A percentile compares a stretch with the other conserved stretches of the same genome.
Conservation (phyloP, 1,140 invertebrate genomes). For the Meteorus sp. region DNA sequence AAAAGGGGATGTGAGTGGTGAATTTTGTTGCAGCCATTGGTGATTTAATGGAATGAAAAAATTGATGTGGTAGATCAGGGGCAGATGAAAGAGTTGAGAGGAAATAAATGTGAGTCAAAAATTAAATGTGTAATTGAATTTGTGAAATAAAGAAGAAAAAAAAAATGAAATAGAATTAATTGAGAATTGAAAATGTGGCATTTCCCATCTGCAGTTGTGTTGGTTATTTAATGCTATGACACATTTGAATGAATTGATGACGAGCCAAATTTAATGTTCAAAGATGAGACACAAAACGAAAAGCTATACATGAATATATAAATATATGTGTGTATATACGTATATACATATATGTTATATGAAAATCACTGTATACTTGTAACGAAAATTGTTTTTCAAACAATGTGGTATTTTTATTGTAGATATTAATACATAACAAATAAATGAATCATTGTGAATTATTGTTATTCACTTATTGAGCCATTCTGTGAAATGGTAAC, state of each 20-base stretch:
- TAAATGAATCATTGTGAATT: conserved; percentile 57
- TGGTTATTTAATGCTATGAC: too few species aligned
- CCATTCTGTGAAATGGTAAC: too few species aligned
- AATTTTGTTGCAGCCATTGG: too few species aligned
- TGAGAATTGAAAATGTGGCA: conserved; percentile 6
- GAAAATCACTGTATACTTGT: conserved; percentile 58
- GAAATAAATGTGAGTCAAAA: too few species aligned
- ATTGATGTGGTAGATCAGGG: too few species aligned
- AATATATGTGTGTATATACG: conserved; percentile 9
- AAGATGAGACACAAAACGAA: too few species aligned
- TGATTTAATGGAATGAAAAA: too few species aligned
- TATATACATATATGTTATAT: conserved; percentile 46
- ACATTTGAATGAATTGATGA: too few species aligned
- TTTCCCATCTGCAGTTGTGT: conserved; percentile 10
- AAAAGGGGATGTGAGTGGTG: too few species aligned
- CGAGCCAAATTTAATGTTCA: too few species aligned
- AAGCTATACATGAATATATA: conserved; percentile 7
- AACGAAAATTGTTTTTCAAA: conserved; percentile 60
- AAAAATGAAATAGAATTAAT: conserved; percentile 49
- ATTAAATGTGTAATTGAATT: conserved; percentile 57
- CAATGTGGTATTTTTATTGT: conserved; percentile 60
- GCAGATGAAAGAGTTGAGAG: too few species aligned
- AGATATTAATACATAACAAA: conserved; percentile 60
- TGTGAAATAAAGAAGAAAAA: conserved; percentile 39
- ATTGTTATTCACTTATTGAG: conserved; percentile 3